These are phyloP conservation scores for Sebastes vulpes DNA, from an alignment of 2,797 vertebrate species.

Conservation along the genomic window DNA sequence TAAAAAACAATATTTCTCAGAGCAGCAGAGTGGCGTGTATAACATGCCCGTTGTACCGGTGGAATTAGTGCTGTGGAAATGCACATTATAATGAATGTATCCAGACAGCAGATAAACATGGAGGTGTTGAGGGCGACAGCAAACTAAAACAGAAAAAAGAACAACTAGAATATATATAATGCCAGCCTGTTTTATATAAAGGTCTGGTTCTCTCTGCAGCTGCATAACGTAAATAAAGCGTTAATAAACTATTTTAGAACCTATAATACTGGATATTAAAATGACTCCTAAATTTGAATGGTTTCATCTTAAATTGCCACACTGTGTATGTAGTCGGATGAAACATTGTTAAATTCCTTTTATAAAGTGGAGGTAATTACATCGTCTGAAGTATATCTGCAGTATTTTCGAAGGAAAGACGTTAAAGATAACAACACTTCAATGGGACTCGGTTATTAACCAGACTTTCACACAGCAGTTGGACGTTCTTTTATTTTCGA, in stretches of 20 bases:
- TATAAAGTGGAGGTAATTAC: slow-evolving; percentile 52
- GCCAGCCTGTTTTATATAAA: neutral
- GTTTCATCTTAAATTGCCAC: slow-evolving; percentile 16
- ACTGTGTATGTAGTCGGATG: neutral
- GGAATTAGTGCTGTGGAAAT: slow-evolving; percentile 3
- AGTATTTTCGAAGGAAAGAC: slow-evolving; percentile 9
- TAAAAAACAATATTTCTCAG: neutral
- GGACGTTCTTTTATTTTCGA: neutral
- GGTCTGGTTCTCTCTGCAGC: neutral
- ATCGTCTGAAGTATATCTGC: slow-evolving; percentile 29
- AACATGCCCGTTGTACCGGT: neutral
- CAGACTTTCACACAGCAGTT: neutral
- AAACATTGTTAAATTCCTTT: slow-evolving; percentile 21
- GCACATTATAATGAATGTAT: neutral
- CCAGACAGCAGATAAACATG: neutral
- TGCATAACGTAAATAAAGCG: neutral
- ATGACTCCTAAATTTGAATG: neutral
- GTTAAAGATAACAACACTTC: slow-evolving; percentile 23
- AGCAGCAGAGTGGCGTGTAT: neutral
- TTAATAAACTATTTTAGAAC: neutral
- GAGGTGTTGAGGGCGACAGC: neutral
- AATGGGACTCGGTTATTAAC: slow-evolving; percentile 14
- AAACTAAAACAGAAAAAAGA: neutral
- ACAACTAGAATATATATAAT: neutral
- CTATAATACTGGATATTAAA: neutral